Base-by-base conservation (phyloP, 2,113 vertebrate genomes). In the Turdus rufiventris region DNA sequence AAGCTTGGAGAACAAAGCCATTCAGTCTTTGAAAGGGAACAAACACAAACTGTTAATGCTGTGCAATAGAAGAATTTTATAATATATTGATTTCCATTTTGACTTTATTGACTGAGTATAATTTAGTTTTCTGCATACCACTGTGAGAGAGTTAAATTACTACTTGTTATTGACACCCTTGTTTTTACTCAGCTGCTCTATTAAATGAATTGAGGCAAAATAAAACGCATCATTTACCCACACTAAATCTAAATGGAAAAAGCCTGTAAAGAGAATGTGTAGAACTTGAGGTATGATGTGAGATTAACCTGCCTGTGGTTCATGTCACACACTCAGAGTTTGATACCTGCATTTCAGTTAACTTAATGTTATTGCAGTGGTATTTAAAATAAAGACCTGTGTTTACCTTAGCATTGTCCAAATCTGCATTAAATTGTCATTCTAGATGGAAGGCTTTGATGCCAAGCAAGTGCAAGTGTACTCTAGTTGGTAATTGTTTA, bases 201-300 rank as follows among this genome's bases (percentile, higher is more conserved):
- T 79, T 72, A 88, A 91, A 73, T 80, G 73, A 91, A 77, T 60
- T 24, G 89, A 73, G 51, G 78, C 62, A 85, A 89, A 94, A 95
- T 91, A 91, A 88, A 94, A 93, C 5, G 51, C 78, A 31, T 92
- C 71, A 66, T 92, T 94, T 96, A 71, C 77, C 76, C 58, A 66
- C 67, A 77, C 80, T 76, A 74, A 88, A 77, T 79, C 70, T 94
- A 91, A 95, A 88, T 93, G 58, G 88, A 54, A 88, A 76, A 94
- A 79, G 66, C 54, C 33, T 94, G 70, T 87, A 66, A 89, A 91
- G 89, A 53, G 43, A 94, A 79, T 43, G 58, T 13, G 50, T 62
- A 76, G 67, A 89, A 87, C 54, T 66, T 5, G 8, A 93, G 81
- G 74, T 85, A n/a, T 85, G 66, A 47, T 19, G 19, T 76, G 87